Evolutionary conservation across 2,888 invertebrate species (phyloP).

Genomic region (Napeogenes sylphis): DNA sequence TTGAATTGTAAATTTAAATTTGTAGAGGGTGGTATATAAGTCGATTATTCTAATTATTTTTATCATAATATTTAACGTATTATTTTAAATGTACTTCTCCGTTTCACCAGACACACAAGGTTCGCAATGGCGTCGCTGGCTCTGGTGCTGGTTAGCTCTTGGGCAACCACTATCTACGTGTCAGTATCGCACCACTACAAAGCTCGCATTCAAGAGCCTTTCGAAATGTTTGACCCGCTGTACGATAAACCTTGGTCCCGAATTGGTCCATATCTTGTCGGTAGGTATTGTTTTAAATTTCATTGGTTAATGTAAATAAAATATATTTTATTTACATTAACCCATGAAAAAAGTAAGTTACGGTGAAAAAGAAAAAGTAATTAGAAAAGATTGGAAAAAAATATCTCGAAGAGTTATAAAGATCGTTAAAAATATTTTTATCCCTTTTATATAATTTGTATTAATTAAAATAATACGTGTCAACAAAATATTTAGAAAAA

Average conservation of each 20-base stretch:
- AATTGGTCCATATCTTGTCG: slow-evolving; percentile 87
- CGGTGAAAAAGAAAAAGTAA: too few relatives aligned
- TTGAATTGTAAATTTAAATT: too few relatives aligned
- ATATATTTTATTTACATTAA: slow-evolving; percentile 29
- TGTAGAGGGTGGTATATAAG: too few relatives aligned
- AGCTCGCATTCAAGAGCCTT: slow-evolving; percentile 86
- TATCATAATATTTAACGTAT: too few relatives aligned
- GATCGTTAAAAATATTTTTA: too few relatives aligned
- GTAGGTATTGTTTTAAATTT: slow-evolving; percentile 56
- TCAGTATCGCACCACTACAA: slow-evolving; percentile 86
- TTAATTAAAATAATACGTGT: too few relatives aligned
- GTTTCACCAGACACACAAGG: slow-evolving; percentile 77
- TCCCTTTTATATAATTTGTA: too few relatives aligned
- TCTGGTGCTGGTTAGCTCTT: slow-evolving; percentile 82
- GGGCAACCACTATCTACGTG: slow-evolving; percentile 85
- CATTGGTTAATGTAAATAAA: not conserved
- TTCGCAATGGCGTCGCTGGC: slow-evolving; percentile 77
- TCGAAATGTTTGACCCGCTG: slow-evolving; percentile 88
- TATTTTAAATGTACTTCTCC: not conserved
- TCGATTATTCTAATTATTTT: too few relatives aligned
- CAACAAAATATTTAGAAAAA: too few relatives aligned
- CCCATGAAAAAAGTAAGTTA: too few relatives aligned
- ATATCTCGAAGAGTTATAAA: too few relatives aligned
- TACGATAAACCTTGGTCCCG: slow-evolving; percentile 92
- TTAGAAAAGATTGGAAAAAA: too few relatives aligned